phyloP scores from a whole-genome alignment of 2,888 invertebrate species.

The Parthenolecanium corni region DNA sequence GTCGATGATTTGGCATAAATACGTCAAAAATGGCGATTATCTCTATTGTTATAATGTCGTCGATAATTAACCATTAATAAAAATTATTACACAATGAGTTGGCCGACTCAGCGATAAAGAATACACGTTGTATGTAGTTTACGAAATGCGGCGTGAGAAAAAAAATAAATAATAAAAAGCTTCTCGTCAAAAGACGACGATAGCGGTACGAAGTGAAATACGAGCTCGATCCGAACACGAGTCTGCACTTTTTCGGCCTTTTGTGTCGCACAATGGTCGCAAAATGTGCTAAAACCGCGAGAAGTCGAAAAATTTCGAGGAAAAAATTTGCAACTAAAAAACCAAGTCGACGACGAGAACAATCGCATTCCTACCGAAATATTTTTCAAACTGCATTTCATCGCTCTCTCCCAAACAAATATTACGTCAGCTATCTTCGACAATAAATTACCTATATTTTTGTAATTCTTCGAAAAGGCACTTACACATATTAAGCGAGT shows the following conservation, averaged over 20 bases:
- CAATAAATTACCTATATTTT: no score
- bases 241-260: no score
- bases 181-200: not conserved
- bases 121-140: not conserved
- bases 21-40: constrained; percentile 1
- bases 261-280: no score
- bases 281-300: no score
- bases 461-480: no score
- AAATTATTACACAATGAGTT: constrained; percentile 7
- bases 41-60: constrained; percentile 10
- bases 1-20: constrained; percentile 15
- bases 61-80: constrained; percentile 15
- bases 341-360: not conserved
- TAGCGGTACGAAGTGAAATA: no score
- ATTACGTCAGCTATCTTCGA: no score
- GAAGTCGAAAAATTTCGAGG: not conserved
- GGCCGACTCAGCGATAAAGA: not conserved
- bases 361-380: not conserved
- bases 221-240: no score
- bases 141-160: not conserved
- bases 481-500: no score
- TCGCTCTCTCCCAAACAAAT: no score
- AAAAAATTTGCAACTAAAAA: not conserved
- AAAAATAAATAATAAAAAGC: not conserved
- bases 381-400: no score